These are phyloP conservation scores for Crotalus tigris DNA, from an alignment of 2,113 vertebrate genomes.

Conservation along the genomic window DNA sequence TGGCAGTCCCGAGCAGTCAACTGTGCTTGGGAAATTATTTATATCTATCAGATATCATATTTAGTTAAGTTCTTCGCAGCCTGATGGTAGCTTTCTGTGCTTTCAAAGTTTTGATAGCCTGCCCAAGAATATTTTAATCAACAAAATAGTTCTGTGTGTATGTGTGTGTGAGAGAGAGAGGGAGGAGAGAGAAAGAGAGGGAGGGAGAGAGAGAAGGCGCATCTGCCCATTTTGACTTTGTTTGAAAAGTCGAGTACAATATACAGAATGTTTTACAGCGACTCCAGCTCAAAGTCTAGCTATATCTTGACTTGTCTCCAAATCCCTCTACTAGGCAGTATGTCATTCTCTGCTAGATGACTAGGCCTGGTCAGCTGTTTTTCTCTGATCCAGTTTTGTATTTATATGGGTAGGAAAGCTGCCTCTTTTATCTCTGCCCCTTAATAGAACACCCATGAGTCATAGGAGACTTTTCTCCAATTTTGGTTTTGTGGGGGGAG, in stretches of 20 bases:
- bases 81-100: neutral
- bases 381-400: slow-evolving; percentile 36
- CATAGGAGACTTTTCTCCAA: slow-evolving; percentile 42
- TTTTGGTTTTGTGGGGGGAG: slow-evolving; percentile 24
- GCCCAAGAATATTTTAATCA: neutral
- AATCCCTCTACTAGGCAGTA: neutral
- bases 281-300: neutral
- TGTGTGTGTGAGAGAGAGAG: neutral
- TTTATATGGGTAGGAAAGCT: slow-evolving; percentile 21
- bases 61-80: neutral
- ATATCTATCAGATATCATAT: neutral
- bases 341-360: neutral
- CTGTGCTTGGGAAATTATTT: neutral
- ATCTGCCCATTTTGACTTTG: neutral
- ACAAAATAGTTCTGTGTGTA: neutral
- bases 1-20: neutral
- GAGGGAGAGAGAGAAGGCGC: neutral
- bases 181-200: neutral
- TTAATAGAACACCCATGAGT: slow-evolving; percentile 43
- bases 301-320: neutral
- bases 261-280: neutral
- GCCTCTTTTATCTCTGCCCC: slow-evolving; percentile 46
- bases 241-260: neutral
- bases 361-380: slow-evolving; percentile 21
- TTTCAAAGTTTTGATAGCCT: neutral